Conservation (phyloP, 2,888 invertebrate species). For the Ligdia adustata region DNA sequence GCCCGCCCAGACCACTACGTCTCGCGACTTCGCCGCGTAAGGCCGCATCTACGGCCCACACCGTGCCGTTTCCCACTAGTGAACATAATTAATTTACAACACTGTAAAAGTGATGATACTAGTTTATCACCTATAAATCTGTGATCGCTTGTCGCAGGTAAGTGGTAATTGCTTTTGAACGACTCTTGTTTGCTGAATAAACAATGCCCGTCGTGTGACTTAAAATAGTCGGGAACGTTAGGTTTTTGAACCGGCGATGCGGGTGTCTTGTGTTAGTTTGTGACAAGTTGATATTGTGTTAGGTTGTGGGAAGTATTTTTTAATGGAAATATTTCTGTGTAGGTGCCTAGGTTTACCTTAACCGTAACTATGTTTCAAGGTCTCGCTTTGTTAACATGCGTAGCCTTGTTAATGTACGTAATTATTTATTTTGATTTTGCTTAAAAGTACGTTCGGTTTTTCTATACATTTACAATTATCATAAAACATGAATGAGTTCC, state of each 20-base stretch:
- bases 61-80: conserved; percentile 55
- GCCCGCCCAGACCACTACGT: conserved; percentile 71
- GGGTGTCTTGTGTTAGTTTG: conserved; percentile 60
- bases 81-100: conserved; percentile 79
- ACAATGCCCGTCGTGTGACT: conserved; percentile 54
- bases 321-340: conserved; percentile 41
- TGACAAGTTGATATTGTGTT: conserved; percentile 65
- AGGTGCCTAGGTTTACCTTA: conserved; percentile 21
- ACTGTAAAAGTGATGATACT: conserved; percentile 81
- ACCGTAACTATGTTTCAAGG: conserved; percentile 16
- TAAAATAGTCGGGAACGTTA: conserved; percentile 18
- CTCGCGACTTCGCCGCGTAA: conserved; percentile 64
- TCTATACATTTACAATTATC: no score
- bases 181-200: conserved; percentile 72
- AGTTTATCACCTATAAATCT: conserved; percentile 82
- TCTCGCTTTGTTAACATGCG: conserved; percentile 18
- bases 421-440: conserved; percentile 16
- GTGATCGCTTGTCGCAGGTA: conserved; percentile 81
- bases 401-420: conserved; percentile 19
- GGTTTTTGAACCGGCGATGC: conserved; percentile 12
- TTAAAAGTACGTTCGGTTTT: no score
- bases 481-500: no score
- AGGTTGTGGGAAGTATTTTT: conserved; percentile 63
- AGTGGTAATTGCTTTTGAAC: conserved; percentile 80
- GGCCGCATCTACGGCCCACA: conserved; percentile 61